Evolutionary conservation across 2,888 invertebrate species (phyloP).

Genomic region (Acleris laterana): DNA sequence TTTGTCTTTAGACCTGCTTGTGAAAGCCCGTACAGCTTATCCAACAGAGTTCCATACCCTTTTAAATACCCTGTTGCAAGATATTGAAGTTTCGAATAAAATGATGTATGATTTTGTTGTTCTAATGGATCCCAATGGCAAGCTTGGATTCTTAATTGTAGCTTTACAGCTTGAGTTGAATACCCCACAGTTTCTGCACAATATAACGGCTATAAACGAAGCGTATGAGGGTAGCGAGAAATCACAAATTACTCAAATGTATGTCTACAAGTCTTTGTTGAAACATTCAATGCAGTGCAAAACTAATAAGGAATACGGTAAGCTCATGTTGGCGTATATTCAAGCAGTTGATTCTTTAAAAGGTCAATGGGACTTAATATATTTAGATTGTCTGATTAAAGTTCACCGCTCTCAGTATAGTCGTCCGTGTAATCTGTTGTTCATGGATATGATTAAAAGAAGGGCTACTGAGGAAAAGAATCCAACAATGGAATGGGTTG

Average conservation of each 20-base stretch:
- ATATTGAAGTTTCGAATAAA: slow-evolving; percentile 50
- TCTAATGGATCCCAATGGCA: slow-evolving; percentile 44
- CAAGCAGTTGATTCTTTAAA: slow-evolving; percentile 49
- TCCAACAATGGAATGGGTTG: too few species aligned
- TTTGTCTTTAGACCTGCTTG: slow-evolving; percentile 55
- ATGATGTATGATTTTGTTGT: slow-evolving; percentile 58
- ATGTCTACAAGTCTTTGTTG: slow-evolving; percentile 49
- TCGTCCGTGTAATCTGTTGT: slow-evolving; percentile 53
- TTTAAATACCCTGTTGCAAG: slow-evolving; percentile 52
- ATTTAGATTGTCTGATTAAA: slow-evolving; percentile 53
- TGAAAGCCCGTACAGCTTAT: slow-evolving; percentile 49
- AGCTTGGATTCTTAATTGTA: slow-evolving; percentile 47
- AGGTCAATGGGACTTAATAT: slow-evolving; percentile 27
- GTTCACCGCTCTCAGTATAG: slow-evolving; percentile 62
- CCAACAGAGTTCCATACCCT: slow-evolving; percentile 49
- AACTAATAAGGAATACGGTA: slow-evolving; percentile 60
- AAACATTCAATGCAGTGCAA: slow-evolving; percentile 45
- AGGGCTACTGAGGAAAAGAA: too few species aligned
- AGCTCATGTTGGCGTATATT: slow-evolving; percentile 57
- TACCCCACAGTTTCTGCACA: slow-evolving; percentile 51
- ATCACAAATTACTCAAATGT: slow-evolving; percentile 52
- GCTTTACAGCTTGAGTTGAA: slow-evolving; percentile 51
- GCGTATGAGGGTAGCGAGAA: slow-evolving; percentile 61
- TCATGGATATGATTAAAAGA: background rate
- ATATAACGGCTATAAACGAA: slow-evolving; percentile 55